Conservation (phyloP, 2,797 vertebrate genomes). For the Numenius phaeopus region DNA sequence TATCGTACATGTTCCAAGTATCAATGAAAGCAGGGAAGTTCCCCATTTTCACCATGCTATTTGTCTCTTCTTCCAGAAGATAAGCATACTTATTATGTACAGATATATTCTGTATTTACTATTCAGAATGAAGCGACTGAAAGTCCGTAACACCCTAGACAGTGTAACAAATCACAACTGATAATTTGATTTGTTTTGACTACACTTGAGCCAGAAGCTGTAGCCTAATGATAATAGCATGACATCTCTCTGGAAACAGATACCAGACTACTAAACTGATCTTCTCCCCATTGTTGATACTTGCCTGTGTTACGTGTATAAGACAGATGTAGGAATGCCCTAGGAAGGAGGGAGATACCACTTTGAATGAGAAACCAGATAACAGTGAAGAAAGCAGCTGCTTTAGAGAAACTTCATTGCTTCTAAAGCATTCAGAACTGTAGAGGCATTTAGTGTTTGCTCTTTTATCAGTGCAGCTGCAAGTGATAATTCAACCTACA, state of each 20-base stretch:
- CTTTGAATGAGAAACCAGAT: slow-evolving; percentile 59
- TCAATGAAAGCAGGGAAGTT: neutral
- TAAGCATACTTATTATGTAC: neutral
- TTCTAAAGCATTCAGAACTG: slow-evolving; percentile 63
- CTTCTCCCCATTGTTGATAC: slow-evolving; percentile 42
- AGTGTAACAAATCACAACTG: neutral
- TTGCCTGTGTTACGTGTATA: slow-evolving; percentile 71
- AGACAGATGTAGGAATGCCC: slow-evolving; percentile 75
- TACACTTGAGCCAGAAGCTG: slow-evolving; percentile 55
- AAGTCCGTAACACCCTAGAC: slow-evolving; percentile 33
- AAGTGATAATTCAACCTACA: slow-evolving; percentile 78
- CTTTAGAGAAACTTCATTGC: slow-evolving; percentile 70
- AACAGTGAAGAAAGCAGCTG: slow-evolving; percentile 74
- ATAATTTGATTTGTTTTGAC: slow-evolving; percentile 64
- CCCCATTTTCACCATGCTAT: neutral
- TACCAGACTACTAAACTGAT: slow-evolving; percentile 62
- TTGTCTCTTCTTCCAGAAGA: slow-evolving; percentile 18
- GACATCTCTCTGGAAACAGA: slow-evolving; percentile 52
- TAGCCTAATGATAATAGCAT: slow-evolving; percentile 45
- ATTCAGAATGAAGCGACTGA: neutral
- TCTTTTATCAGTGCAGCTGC: slow-evolving; percentile 83
- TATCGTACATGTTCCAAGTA: neutral
- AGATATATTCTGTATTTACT: slow-evolving; percentile 60
- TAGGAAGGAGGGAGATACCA: slow-evolving; percentile 69
- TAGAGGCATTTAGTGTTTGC: slow-evolving; percentile 73